These are phyloP conservation scores for Ceratina australensis DNA, from an alignment of 1,140 invertebrate genomes.

Conservation along the genomic window DNA sequence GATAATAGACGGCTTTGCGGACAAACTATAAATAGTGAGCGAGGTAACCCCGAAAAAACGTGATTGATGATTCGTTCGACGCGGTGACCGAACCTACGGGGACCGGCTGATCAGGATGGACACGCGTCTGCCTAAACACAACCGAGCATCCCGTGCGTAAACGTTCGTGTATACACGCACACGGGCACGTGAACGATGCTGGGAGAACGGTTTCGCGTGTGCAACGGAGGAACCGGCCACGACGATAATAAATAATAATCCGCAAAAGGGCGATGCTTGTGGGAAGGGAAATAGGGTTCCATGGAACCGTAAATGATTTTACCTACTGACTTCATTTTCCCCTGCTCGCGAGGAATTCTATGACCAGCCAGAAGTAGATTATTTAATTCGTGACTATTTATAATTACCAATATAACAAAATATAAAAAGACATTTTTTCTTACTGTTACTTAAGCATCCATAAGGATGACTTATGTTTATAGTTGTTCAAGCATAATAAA, in stretches of 20 bases:
- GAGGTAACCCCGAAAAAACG: slow-evolving; percentile 64
- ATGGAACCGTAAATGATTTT: slow-evolving; percentile 69
- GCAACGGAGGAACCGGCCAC: slow-evolving; percentile 37
- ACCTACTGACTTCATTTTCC: slow-evolving; percentile 67
- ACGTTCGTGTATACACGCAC: not conserved
- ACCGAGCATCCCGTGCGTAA: slow-evolving; percentile 5
- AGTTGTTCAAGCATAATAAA: no score
- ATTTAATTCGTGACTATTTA: not conserved
- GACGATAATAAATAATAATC: slow-evolving; percentile 78
- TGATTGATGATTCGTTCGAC: slow-evolving; percentile 74
- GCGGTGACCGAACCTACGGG: slow-evolving; percentile 59
- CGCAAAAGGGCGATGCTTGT: slow-evolving; percentile 67
- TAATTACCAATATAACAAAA: no score
- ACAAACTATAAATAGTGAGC: slow-evolving; percentile 71
- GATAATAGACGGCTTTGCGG: slow-evolving; percentile 69
- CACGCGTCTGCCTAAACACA: slow-evolving; percentile 41
- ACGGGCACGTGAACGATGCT: slow-evolving; percentile 34
- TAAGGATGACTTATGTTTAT: no score
- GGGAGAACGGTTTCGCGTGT: slow-evolving; percentile 31
- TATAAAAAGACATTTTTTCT: no score
- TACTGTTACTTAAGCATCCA: no score
- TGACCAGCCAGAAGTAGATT: not conserved
- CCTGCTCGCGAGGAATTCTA: slow-evolving; percentile 7
- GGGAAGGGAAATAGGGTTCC: slow-evolving; percentile 63
- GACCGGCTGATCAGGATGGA: slow-evolving; percentile 49